phyloP scores from a whole-genome alignment of 2,888 invertebrate genomes.

The Ophion ellenae region DNA sequence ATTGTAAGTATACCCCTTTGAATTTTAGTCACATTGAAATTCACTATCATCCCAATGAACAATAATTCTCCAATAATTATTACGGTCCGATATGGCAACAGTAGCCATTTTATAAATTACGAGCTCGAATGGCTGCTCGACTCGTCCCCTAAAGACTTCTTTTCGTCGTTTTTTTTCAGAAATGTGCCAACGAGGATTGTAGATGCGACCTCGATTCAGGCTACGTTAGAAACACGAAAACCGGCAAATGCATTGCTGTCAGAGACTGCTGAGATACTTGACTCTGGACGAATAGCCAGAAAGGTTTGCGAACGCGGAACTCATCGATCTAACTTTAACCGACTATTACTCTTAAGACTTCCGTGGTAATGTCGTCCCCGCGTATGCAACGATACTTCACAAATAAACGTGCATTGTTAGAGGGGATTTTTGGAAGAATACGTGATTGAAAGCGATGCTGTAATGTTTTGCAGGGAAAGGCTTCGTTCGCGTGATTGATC shows the following conservation, averaged over 20 bases:
- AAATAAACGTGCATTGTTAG: neutral
- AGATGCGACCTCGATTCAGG: slow-evolving; percentile 44
- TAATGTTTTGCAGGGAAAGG: too few relatives aligned
- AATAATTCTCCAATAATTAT: too few relatives aligned
- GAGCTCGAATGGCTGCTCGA: neutral
- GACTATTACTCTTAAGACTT: neutral
- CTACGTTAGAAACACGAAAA: slow-evolving; percentile 36
- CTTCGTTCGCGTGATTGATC: too few relatives aligned
- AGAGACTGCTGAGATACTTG: slow-evolving; percentile 2
- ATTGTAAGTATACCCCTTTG: slow-evolving; percentile 6
- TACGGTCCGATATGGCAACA: neutral
- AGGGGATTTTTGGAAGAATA: too few relatives aligned
- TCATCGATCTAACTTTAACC: neutral
- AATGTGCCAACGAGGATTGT: slow-evolving; percentile 32
- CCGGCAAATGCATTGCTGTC: slow-evolving; percentile 30
- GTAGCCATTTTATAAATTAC: neutral
- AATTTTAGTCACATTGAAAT: neutral
- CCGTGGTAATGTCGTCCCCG: neutral
- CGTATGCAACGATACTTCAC: neutral
- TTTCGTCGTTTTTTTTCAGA: slow-evolving; percentile 12
- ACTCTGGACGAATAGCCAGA: neutral
- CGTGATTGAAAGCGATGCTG: too few relatives aligned
- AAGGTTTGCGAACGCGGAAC: neutral
- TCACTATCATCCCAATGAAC: neutral
- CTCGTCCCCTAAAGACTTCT: neutral